These are phyloP conservation scores for Apogon hyalosoma DNA, from an alignment of 2,797 vertebrate species.

Conservation along the genomic window DNA sequence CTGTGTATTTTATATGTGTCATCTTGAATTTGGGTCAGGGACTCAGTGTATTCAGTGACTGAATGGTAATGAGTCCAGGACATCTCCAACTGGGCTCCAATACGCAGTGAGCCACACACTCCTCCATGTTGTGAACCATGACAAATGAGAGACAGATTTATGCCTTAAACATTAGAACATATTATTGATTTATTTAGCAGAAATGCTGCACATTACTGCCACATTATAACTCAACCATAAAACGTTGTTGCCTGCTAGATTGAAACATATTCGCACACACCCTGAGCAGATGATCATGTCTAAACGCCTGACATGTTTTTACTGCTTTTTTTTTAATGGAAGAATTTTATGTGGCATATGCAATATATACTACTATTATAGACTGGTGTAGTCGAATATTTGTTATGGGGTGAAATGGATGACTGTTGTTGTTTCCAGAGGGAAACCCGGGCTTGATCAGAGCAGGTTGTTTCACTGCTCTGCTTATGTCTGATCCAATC, in stretches of 20 bases:
- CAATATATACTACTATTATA: conserved; percentile 19
- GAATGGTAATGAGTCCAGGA: conserved; percentile 71
- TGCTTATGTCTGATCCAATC: conserved; percentile 73
- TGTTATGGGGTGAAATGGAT: conserved; percentile 56
- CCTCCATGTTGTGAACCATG: conserved; percentile 47
- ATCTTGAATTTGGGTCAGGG: conserved; percentile 74
- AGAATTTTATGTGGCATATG: conserved; percentile 24
- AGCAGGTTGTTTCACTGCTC: conserved; percentile 66
- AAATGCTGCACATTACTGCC: conserved; percentile 41
- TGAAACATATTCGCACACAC: conserved; percentile 24
- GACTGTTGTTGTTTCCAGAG: conserved; percentile 52
- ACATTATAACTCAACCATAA: conserved; percentile 40
- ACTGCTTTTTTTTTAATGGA: conserved; percentile 47
- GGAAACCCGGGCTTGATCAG: conserved; percentile 60
- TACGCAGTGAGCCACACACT: conserved; percentile 11
- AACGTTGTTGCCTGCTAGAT: conserved; percentile 42
- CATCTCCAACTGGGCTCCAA: conserved; percentile 39
- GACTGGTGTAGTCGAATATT: conserved; percentile 32
- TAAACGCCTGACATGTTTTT: conserved; percentile 40
- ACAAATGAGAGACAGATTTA: conserved; percentile 68
- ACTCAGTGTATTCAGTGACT: conserved; percentile 48
- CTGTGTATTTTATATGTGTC: conserved; percentile 65
- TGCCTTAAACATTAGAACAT: conserved; percentile 48
- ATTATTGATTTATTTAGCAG: conserved; percentile 68
- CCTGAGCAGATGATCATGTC: conserved; percentile 15